These are phyloP conservation scores for Dryocosmus kuriphilus DNA, from an alignment of 2,888 invertebrate genomes.

Conservation along the genomic window DNA sequence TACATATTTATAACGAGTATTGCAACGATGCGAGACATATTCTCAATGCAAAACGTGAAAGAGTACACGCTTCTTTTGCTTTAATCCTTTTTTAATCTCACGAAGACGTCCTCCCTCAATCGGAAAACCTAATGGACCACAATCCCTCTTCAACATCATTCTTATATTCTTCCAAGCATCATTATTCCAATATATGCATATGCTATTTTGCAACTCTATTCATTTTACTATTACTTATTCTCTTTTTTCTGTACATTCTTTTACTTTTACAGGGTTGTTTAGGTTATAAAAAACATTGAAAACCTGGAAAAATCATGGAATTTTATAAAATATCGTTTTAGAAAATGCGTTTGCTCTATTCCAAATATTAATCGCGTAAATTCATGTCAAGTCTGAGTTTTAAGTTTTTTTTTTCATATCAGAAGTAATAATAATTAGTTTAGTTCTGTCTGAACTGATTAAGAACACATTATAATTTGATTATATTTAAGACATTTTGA, in stretches of 20 bases:
- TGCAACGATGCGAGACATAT: slow-evolving; percentile 16
- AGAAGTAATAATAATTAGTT: no score
- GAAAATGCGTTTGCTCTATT: no score
- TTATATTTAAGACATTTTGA: no score
- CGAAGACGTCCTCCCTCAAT: background rate
- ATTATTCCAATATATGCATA: slow-evolving; percentile 9
- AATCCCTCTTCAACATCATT: background rate
- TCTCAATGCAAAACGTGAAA: background rate
- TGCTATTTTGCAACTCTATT: background rate
- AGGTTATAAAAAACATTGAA: no score
- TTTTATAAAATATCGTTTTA: no score
- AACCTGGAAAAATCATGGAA: no score
- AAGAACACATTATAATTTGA: no score
- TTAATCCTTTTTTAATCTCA: slow-evolving; percentile 10
- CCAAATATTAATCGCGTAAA: no score
- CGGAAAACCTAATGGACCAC: slow-evolving; percentile 17
- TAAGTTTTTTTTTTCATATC: no score
- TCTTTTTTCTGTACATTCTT: background rate
- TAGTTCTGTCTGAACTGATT: no score
- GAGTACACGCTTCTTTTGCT: background rate
- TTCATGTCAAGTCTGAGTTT: no score
- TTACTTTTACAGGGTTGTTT: no score
- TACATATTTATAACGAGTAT: slow-evolving; percentile 17
- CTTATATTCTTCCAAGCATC: background rate
- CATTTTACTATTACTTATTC: background rate